Percentiles rank a stretch among this genome's conserved stretches.
Evolutionary conservation across 2,797 vertebrate genomes (phyloP).

Genomic region (Danio kyathit): DNA sequence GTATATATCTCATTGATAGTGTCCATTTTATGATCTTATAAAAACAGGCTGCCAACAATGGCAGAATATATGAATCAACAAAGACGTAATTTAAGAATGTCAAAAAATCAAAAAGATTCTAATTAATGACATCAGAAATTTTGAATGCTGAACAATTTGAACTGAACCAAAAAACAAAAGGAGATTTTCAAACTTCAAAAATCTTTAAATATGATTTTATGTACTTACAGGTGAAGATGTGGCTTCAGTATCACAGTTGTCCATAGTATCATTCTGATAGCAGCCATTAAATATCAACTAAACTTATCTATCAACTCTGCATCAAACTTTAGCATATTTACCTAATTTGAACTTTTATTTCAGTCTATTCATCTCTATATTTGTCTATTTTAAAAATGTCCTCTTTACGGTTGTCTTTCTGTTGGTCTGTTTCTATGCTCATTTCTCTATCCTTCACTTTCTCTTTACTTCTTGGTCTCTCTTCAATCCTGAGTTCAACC

Average conservation of each 20-base stretch:
- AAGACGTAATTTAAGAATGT: not conserved
- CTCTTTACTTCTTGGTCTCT: not conserved
- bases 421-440: conserved; percentile 15
- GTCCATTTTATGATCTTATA: not conserved
- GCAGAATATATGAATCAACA: no score
- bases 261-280: conserved; percentile 38
- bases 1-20: not conserved
- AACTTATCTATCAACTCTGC: not conserved
- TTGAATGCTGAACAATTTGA: not conserved
- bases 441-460: conserved; percentile 36
- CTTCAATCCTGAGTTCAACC: conserved; percentile 21
- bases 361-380: not conserved
- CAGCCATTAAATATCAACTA: conserved; percentile 35
- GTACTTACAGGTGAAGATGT: conserved; percentile 52
- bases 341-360: not conserved
- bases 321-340: not conserved
- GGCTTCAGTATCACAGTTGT: conserved; percentile 33
- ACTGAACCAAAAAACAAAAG: not conserved
- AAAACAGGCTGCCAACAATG: not conserved
- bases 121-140: conserved; percentile 4
- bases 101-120: no score
- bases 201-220: not conserved
- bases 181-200: not conserved
- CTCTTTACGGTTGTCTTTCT: not conserved
- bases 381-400: conserved; percentile 11